Evolutionary conservation across 2,888 invertebrate genomes (phyloP).

Genomic region (Apodemia mormo): DNA sequence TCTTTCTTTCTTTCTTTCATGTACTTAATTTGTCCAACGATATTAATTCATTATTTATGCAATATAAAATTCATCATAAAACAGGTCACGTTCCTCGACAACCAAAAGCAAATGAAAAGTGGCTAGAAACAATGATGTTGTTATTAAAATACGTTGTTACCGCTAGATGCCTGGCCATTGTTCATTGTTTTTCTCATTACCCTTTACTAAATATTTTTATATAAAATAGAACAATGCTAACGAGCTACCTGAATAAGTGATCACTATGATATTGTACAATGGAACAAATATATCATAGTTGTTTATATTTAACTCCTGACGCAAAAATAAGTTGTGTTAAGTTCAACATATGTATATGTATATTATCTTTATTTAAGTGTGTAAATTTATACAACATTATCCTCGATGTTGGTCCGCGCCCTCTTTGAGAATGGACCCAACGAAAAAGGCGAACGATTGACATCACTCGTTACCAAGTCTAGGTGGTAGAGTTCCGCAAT

Average conservation of each 20-base stretch:
- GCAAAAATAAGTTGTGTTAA: neutral
- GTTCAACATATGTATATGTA: no score
- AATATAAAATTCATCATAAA: constrained; percentile 27
- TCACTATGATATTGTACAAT: neutral
- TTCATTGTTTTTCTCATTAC: constrained; percentile 9
- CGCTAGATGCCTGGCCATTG: neutral
- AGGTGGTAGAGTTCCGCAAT: no score
- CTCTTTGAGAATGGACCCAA: no score
- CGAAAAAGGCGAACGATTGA: no score
- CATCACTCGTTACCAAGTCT: no score
- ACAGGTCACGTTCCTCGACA: neutral
- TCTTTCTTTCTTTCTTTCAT: no score
- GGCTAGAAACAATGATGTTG: constrained; percentile 16
- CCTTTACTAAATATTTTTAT: constrained; percentile 7
- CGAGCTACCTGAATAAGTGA: constrained; percentile 13
- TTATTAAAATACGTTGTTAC: constrained; percentile 17
- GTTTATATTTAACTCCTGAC: neutral
- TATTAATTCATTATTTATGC: constrained; percentile 33
- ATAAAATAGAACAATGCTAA: constrained; percentile 7
- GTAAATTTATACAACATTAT: no score
- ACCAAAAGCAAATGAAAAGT: constrained; percentile 15
- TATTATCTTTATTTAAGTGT: no score
- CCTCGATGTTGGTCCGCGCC: no score
- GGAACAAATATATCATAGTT: neutral
- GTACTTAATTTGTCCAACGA: no score